Conservation (phyloP, 2,113 vertebrate species). For the Glaucidium brasilianum region DNA sequence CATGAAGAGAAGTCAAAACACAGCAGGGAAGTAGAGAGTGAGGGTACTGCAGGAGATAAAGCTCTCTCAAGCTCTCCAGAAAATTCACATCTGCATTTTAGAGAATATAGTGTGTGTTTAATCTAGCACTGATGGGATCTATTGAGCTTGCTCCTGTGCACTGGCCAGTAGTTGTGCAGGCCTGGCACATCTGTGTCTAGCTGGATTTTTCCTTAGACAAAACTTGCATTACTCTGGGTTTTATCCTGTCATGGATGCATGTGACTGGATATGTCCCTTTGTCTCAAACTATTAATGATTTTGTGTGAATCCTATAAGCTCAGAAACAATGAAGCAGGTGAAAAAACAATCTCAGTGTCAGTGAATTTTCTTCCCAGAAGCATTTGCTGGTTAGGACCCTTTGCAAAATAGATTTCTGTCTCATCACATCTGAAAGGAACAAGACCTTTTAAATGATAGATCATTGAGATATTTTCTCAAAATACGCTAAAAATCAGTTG, state of each 20-base stretch:
- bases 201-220: not conserved
- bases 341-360: not conserved
- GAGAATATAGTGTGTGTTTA: not conserved
- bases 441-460: not conserved
- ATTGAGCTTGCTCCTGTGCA: not conserved
- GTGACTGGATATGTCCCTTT: not conserved
- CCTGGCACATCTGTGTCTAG: not conserved
- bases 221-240: not conserved
- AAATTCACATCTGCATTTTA: not conserved
- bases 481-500: not conserved
- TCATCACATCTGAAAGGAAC: not conserved
- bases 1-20: not conserved
- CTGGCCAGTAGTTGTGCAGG: not conserved
- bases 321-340: not conserved
- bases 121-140: not conserved
- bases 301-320: not conserved
- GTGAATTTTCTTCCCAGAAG: not conserved
- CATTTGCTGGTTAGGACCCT: not conserved
- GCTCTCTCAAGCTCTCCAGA: not conserved
- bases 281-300: not conserved
- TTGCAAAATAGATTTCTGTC: not conserved
- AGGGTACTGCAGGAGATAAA: not conserved
- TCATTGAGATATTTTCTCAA: not conserved
- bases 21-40: not conserved
- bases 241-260: not conserved